Evolutionary conservation across 2,888 invertebrate species (phyloP).

Genomic region (Oscheius myriophilus): DNA sequence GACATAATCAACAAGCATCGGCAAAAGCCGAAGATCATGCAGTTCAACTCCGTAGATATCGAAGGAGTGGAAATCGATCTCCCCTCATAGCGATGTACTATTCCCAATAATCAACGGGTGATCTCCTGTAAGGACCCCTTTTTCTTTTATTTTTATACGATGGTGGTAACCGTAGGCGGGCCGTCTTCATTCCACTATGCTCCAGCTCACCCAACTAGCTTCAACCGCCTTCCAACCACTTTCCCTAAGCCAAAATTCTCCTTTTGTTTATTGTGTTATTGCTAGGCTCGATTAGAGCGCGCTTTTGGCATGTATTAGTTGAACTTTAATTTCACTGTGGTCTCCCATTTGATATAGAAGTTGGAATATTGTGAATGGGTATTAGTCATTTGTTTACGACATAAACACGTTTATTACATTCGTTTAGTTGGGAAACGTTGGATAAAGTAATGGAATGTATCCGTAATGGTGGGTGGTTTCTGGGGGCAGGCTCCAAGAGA

Average conservation of each 20-base stretch:
- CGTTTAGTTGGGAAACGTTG: slow-evolving; percentile 18
- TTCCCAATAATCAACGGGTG: slow-evolving; percentile 2
- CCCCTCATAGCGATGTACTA: slow-evolving; percentile 38
- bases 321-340: too few species aligned
- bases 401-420: slow-evolving; percentile 1
- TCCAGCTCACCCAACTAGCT: too few species aligned
- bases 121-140: slow-evolving; percentile 5
- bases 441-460: slow-evolving; percentile 30
- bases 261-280: too few species aligned
- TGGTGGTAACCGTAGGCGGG: too few species aligned
- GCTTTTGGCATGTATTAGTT: too few species aligned
- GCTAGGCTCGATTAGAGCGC: too few species aligned
- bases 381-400: too few species aligned
- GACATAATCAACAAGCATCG: slow-evolving; percentile 67
- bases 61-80: slow-evolving; percentile 69
- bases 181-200: too few species aligned
- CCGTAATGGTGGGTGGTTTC: neutral
- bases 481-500: slow-evolving; percentile 42
- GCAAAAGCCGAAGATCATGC: slow-evolving; percentile 67
- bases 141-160: neutral
- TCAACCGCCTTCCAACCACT: too few species aligned
- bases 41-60: slow-evolving; percentile 69
- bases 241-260: too few species aligned
- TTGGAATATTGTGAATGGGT: too few species aligned
- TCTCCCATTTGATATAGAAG: too few species aligned